Conservation (phyloP, 2,797 vertebrate species). For the Cephalopachus bancanus region DNA sequence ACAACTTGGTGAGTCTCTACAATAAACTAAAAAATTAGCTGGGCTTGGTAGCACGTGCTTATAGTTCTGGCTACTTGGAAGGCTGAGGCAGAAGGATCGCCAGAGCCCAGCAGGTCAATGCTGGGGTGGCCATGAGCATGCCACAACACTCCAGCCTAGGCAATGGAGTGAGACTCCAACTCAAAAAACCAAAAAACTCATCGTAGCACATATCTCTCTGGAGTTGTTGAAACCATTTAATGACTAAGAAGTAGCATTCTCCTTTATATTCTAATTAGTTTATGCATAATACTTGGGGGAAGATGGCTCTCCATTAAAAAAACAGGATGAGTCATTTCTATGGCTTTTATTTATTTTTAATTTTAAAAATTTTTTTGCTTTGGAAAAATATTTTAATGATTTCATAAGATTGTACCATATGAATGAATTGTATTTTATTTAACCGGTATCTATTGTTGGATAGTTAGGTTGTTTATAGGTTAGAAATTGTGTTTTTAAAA, state of each 20-base stretch:
- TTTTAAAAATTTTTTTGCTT: not conserved
- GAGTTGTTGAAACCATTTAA: not conserved
- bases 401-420: not conserved
- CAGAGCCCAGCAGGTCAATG: no score
- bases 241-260: not conserved
- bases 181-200: no score
- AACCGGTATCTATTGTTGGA: not conserved
- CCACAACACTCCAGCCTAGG: no score
- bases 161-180: no score
- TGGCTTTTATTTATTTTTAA: not conserved
- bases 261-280: not conserved
- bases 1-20: no score
- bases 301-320: not conserved
- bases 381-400: slow-evolving; percentile 22
- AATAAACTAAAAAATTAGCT: no score
- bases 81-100: no score
- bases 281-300: not conserved
- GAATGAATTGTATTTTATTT: slow-evolving; percentile 33
- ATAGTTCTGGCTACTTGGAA: no score
- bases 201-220: not conserved
- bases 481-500: not conserved
- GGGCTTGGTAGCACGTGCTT: no score
- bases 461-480: not conserved
- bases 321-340: not conserved
- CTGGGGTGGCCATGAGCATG: no score